Evolutionary conservation across 35 echinoderm and acorn worm genomes (phyloP), one percentile per base, ranked within the genome.

Genomic region (Anneissia japonica): DNA sequence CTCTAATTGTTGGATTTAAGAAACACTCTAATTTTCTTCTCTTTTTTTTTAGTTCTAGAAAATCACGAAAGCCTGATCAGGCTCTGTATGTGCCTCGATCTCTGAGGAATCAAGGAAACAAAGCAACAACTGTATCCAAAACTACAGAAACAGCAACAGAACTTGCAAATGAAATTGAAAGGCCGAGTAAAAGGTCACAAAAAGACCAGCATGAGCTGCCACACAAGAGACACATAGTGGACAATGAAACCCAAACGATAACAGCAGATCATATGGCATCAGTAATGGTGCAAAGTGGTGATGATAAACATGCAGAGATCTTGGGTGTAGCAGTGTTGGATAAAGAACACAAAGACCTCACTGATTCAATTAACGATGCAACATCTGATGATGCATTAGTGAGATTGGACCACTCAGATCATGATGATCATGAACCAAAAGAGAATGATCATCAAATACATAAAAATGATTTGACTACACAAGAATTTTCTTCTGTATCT

Each of bases 41-140:
- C 46, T 74, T 19, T 35, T 64, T 74, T 26, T 30, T 34, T n/a
- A 29, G 31, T 77, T 35, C 23, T 23, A 86, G 84, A 31, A 86
- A 77, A 77, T 13, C 26, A 36, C 37, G 37, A 36, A 75, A 75
- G 34, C 84, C 84, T 43, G 84, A 75, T 86, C 84, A 86, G 73
- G 73, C 74, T 36, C 74, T 86, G 17, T 86, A 88, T 80, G 86
- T 88, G 26, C 86, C 86, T 34, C 76, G 77, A 34, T 77, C 41
- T n/a, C 32, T 41, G 9, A 88, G 86, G 73, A 31, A 81, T 35
- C 46, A 84, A 40, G 39, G 9, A 31, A 29, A 26, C 51, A 10
- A 40, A 37, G 36, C 36, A 39, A 36, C 79, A 1, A 38, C 81
- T 31, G 23, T 40, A 34, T 34, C 19, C 35, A 26, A 64, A 64